phyloP scores from a whole-genome alignment of 23 tunicate species.

The Ascidia mentula region DNA sequence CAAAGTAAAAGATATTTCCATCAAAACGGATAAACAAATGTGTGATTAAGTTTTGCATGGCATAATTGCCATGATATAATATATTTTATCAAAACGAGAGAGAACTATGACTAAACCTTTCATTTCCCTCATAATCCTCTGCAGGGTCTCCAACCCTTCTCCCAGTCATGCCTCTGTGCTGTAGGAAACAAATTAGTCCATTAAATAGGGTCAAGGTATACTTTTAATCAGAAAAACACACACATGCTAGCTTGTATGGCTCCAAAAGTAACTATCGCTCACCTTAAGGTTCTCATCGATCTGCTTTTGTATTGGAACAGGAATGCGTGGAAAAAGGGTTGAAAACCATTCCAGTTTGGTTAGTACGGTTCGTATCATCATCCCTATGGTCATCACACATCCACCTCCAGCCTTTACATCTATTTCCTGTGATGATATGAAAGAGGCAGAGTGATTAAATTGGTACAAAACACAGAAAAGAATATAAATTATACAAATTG shows the following conservation, averaged over 20 bases:
- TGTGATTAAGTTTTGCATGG: too few relatives aligned
- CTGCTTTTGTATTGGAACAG: constrained; percentile 88
- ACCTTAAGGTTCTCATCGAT: constrained; percentile 75
- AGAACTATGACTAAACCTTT: background rate
- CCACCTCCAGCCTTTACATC: constrained; percentile 98
- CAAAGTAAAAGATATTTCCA: too few relatives aligned
- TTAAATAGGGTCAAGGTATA: background rate
- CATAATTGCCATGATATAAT: too few relatives aligned
- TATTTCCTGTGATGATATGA: too few relatives aligned
- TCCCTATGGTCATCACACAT: constrained; percentile 87
- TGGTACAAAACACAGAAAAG: too few relatives aligned
- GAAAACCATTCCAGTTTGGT: constrained; percentile 93
- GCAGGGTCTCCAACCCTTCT: constrained; percentile 20
- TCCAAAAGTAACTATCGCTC: background rate
- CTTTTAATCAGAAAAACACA: background rate
- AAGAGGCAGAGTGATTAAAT: too few relatives aligned
- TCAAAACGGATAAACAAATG: too few relatives aligned
- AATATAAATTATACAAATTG: too few relatives aligned
- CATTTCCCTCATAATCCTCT: background rate
- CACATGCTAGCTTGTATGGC: background rate
- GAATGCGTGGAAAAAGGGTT: constrained; percentile 94
- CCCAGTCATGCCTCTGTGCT: constrained; percentile 39
- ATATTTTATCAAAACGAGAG: too few relatives aligned
- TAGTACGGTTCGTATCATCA: constrained; percentile 71
- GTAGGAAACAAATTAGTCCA: background rate